A percentile compares a stretch with the other conserved stretches of the same genome.
phyloP scores from a whole-genome alignment of 2,888 invertebrate genomes.

The Drosophila hawaiiensis region DNA sequence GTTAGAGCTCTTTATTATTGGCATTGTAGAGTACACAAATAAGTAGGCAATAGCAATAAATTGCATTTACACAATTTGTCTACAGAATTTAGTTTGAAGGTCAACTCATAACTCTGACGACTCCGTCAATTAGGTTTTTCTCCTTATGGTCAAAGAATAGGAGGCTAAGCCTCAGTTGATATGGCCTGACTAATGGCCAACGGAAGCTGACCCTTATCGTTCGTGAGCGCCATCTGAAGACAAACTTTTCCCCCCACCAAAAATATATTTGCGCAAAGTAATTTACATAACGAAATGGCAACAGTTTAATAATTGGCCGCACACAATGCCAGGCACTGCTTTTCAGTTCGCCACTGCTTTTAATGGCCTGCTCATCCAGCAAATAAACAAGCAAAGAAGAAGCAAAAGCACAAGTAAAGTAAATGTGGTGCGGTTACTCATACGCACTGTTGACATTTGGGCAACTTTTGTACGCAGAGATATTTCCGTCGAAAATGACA shows the following conservation, averaged over 20 bases:
- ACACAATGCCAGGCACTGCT: conserved; percentile 6
- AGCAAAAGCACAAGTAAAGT: background rate
- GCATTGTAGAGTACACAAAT: background rate
- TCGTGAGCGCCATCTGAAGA: conserved; percentile 8
- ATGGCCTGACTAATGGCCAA: conserved; percentile 23
- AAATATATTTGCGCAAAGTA: conserved; percentile 20
- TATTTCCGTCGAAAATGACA: conserved; percentile 6
- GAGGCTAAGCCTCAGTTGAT: conserved; percentile 1
- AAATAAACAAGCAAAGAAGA: conserved; percentile 4
- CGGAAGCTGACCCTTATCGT: conserved; percentile 41
- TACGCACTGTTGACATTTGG: conserved; percentile 66
- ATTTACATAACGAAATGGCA: conserved; percentile 59
- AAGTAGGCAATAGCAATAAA: conserved; percentile 24
- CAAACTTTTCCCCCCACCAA: background rate
- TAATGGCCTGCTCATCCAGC: conserved; percentile 21
- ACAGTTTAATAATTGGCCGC: conserved; percentile 68
- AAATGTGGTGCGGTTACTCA: conserved; percentile 45
- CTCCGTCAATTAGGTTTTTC: conserved; percentile 59
- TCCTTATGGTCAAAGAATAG: conserved; percentile 27
- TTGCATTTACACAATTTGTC: conserved; percentile 76
- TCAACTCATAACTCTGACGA: conserved; percentile 45
- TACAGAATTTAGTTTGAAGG: conserved; percentile 24
- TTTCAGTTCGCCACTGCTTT: background rate
- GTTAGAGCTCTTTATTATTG: background rate
- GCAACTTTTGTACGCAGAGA: conserved; percentile 11